These are phyloP conservation scores for Halcyon smyrnensis DNA, from an alignment of 2,797 vertebrate genomes.

Conservation along the genomic window DNA sequence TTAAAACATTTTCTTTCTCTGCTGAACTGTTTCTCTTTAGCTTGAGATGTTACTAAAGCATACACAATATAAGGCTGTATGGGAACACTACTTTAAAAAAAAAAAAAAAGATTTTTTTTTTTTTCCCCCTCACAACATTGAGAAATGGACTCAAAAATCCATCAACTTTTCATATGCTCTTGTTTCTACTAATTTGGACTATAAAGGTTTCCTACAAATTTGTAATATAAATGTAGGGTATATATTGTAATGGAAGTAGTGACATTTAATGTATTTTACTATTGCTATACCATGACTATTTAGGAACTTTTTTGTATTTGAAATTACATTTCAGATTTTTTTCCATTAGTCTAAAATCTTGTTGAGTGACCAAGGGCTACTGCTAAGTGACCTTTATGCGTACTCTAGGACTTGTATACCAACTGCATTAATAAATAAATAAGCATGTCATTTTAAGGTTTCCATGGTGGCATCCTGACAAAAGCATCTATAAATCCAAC, in stretches of 20 bases:
- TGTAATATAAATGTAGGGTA: neutral
- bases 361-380: neutral
- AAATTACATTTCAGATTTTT: neutral
- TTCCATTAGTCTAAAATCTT: neutral
- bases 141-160: neutral
- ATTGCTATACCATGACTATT: neutral
- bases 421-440: slow-evolving; percentile 53
- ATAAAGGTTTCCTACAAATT: neutral
- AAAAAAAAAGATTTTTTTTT: neutral
- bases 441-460: slow-evolving; percentile 46
- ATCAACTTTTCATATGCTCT: neutral
- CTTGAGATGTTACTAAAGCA: neutral
- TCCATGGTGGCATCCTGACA: slow-evolving; percentile 54
- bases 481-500: slow-evolving; percentile 56
- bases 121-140: neutral
- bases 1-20: neutral
- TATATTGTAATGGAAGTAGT: neutral
- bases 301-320: neutral
- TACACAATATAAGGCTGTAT: neutral
- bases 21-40: neutral
- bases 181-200: neutral
- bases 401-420: slow-evolving; percentile 7
- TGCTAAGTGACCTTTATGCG: neutral
- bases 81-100: neutral
- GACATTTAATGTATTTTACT: neutral